Percentiles rank a stretch among this genome's conserved stretches.
These are phyloP conservation scores for Zosterops lateralis DNA, from an alignment of 2,113 vertebrate genomes.

Conservation along the genomic window DNA sequence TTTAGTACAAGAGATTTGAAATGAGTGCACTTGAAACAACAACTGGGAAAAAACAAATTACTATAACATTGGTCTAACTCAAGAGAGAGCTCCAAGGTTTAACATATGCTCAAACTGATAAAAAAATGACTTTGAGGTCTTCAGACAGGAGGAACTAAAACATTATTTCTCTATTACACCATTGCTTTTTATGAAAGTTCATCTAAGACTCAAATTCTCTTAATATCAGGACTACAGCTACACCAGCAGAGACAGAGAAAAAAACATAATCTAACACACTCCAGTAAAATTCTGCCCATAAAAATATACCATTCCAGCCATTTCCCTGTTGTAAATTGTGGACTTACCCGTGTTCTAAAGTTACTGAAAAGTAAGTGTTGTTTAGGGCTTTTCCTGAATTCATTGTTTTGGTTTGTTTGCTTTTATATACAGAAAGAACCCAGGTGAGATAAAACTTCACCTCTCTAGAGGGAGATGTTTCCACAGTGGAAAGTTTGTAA, in stretches of 20 bases:
- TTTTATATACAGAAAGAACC: neutral
- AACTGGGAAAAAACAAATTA: neutral
- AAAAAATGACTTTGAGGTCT: neutral
- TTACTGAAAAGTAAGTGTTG: neutral
- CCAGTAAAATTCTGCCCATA: neutral
- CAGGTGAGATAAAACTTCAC: neutral
- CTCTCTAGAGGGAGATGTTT: neutral
- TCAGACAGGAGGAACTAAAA: neutral
- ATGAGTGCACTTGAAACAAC: neutral
- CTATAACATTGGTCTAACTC: neutral
- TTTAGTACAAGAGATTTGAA: neutral
- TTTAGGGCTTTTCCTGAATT: neutral
- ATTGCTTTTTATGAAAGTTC: neutral
- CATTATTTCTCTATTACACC: neutral
- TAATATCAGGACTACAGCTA: neutral
- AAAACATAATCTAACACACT: neutral
- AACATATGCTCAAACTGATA: neutral
- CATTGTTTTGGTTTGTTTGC: neutral
- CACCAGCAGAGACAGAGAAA: neutral
- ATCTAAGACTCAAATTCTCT: neutral
- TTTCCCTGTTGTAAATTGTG: neutral
- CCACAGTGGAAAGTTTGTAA: neutral
- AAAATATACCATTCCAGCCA: neutral
- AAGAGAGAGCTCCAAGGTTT: neutral
- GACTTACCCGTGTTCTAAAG: neutral